phyloP scores from a whole-genome alignment of 2,888 invertebrate species.

The Drosophila leonis region DNA sequence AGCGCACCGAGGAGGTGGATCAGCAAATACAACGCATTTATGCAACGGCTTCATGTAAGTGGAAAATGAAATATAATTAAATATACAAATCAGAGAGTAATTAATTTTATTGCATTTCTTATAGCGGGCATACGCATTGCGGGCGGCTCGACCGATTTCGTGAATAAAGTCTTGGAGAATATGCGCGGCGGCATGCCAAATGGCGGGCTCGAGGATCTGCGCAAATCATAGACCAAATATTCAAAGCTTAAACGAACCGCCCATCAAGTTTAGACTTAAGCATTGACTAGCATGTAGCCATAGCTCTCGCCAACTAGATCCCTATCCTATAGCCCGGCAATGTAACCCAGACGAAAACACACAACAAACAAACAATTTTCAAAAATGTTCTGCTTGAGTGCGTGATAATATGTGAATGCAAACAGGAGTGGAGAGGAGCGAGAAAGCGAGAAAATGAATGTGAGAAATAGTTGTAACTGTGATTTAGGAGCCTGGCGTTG shows the following conservation, averaged over 20 bases:
- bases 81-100: background rate
- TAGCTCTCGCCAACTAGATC: constrained; percentile 18
- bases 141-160: constrained; percentile 96
- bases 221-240: constrained; percentile 80
- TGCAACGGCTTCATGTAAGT: constrained; percentile 80
- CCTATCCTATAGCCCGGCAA: constrained; percentile 24
- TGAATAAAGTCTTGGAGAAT: constrained; percentile 95
- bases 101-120: background rate
- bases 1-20: constrained; percentile 88
- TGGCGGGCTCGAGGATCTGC: constrained; percentile 92
- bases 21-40: constrained; percentile 90
- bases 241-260: constrained; percentile 61
- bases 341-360: background rate
- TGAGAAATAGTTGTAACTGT: constrained; percentile 55
- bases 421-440: constrained; percentile 3
- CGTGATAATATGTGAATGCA: constrained; percentile 61
- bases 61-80: background rate
- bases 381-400: constrained; percentile 54
- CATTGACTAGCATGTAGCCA: constrained; percentile 35
- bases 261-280: constrained; percentile 70
- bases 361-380: constrained; percentile 49
- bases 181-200: constrained; percentile 92
- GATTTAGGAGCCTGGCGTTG: constrained; percentile 59
- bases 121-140: constrained; percentile 93
- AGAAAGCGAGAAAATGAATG: constrained; percentile 3